Evolutionary conservation across 2,797 vertebrate genomes (phyloP), one percentile per base, ranked within the genome.

Genomic region (Sebastes kiyomatsui): DNA sequence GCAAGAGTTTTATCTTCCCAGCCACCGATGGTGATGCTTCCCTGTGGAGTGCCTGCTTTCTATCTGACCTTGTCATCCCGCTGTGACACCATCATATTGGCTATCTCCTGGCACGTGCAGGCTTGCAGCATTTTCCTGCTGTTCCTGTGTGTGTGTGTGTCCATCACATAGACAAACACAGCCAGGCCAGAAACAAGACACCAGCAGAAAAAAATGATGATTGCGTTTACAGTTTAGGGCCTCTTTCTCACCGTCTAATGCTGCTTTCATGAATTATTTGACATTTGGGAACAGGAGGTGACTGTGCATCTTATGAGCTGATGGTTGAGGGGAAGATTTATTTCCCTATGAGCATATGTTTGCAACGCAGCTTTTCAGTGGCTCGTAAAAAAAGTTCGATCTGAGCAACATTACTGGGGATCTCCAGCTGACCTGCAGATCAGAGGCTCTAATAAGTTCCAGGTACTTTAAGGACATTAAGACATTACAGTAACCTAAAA

Each of bases 11-110:
- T 75, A 90, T 92, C 84, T 91, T 90, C 77, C 79, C 81, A 66
- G 64, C 84, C 81, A 87, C 25, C 84, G 88, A 88, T 74, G 76
- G 85, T 70, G 86, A 87, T 81, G 77, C 81, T 79, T 88, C 90
- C 77, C 86, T 81, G 79, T 81, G 60, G 85, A 82, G 80, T 38
- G 87, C 69, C 83, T 79, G 82, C 70, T 87, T 82, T 87, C 70
- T 67, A 77, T 82, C 79, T 87, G 91, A 94, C 91, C 91, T 93
- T 87, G 84, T 85, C 83, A 66, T 88, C 86, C 72, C 59, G 58
- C 88, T 82, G 89, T 67, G 71, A 83, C 84, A 72, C 61, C n/a
- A 73, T 64, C 71, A 52, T 84, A 86, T 11, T 46, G 75, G 65
- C 78, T 9, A 25, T 84, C 71, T 84, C 64, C 67, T 83, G 76